Base-by-base conservation (phyloP, 1,140 invertebrate genomes). In the Caenorhabditis inopinata region DNA sequence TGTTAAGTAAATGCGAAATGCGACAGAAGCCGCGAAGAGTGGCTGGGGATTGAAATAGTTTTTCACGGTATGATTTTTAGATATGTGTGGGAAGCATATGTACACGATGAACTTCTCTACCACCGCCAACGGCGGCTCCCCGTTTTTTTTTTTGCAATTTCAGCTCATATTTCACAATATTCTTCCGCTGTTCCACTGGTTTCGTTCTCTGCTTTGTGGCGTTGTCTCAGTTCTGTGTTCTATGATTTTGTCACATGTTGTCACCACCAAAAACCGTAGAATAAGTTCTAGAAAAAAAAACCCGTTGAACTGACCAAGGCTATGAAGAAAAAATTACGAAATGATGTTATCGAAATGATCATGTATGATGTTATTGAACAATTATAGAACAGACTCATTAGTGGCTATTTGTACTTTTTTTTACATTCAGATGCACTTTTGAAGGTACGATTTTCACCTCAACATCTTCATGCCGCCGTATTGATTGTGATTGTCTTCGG, bases 401-500 rank as follows among this genome's bases (percentile, higher is more conserved):
- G 7, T 18, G 25, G 18, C 18, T 47, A 9, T 75, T 18, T 11
- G 2, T 27, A 2, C 12, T 47, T 0, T 27, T 14, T 7, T 16
- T 45, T 47, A 9, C 11, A n/a, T 75, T 48, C 3, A n/a, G n/a
- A n/a, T n/a, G n/a, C n/a, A 32, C 5, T 27, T n/a, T 47, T 1
- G n/a, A 14, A 12, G 73, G 2, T 18, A 75, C 23, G 9, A 14
- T 16, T 18, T n/a, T 23, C 12, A 78, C 78, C 68, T 80, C 79
- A 29, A 47, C 62, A 18, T 80, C 79, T 21, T 74, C 73, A 53
- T 75, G 29, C 16, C 46, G 38, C 73, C 76, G 51, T 45, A 58
- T 79, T n/a, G 77, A 76, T 46, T 51, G 48, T 45, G 77, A 79
- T 46, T 51, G 68, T 16, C 77, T 25, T 62, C 81, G 75, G n/a